Evolutionary conservation across 2,113 vertebrate genomes (phyloP).

Genomic region (Pterocles orientalis): DNA sequence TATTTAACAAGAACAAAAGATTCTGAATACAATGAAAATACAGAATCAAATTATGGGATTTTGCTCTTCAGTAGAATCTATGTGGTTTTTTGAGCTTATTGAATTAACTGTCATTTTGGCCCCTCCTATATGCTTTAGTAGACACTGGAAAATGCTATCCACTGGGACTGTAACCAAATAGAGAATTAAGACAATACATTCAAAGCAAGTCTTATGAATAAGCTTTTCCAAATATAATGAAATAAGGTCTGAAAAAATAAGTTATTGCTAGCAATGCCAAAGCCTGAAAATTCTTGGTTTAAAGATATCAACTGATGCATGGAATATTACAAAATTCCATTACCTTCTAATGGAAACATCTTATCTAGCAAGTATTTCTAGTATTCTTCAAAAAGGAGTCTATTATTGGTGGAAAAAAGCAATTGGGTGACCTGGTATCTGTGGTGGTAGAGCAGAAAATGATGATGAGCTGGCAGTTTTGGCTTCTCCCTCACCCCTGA

Average conservation of each 20-base stretch:
- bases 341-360: background rate
- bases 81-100: background rate
- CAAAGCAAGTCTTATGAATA: background rate
- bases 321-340: constrained; percentile 4
- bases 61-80: constrained; percentile 1
- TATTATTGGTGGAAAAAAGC: background rate
- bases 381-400: background rate
- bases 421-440: background rate
- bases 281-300: background rate
- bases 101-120: background rate
- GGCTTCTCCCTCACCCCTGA: background rate
- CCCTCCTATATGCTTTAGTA: background rate
- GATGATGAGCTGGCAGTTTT: background rate
- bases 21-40: constrained; percentile 45
- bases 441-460: background rate
- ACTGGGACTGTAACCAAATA: background rate
- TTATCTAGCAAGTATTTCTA: background rate
- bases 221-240: background rate
- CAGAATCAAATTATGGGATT: background rate
- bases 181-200: constrained; percentile 33
- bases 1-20: constrained; percentile 8
- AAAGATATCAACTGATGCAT: background rate
- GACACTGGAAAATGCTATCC: background rate
- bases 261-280: background rate
- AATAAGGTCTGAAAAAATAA: constrained; percentile 27